Conservation (phyloP, 1,140 invertebrate genomes). For the Drosophila lacteicornis region DNA sequence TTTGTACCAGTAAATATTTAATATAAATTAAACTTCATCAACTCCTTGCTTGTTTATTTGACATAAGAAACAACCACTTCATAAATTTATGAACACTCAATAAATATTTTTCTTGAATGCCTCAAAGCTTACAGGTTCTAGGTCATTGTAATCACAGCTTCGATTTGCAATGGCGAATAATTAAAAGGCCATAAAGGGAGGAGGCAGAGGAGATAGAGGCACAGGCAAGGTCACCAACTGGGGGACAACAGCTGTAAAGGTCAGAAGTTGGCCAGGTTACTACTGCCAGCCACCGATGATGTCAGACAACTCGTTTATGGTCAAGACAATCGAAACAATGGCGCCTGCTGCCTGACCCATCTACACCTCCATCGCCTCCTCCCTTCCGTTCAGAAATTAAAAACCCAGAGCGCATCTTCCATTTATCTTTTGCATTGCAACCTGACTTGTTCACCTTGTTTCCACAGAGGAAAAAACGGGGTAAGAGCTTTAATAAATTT, state of each 20-base stretch:
- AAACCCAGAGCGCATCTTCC: slow-evolving; percentile 61
- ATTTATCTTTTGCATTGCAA: slow-evolving; percentile 75
- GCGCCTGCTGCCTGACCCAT: slow-evolving; percentile 39
- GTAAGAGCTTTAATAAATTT: background rate
- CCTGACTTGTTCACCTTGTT: slow-evolving; percentile 63
- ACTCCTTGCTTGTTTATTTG: background rate
- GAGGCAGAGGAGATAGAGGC: background rate
- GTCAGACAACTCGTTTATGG: slow-evolving; percentile 59
- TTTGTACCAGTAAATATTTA: background rate
- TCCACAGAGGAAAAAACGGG: background rate
- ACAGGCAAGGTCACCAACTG: slow-evolving; percentile 48
- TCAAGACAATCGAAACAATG: slow-evolving; percentile 67
- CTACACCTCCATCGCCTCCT: background rate
- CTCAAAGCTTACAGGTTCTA: slow-evolving; percentile 9
- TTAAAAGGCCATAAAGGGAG: slow-evolving; percentile 65
- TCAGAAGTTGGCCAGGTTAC: slow-evolving; percentile 63
- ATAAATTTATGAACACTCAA: background rate
- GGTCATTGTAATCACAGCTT: slow-evolving; percentile 37
- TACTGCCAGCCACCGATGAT: slow-evolving; percentile 46
- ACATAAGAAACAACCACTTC: too few relatives aligned
- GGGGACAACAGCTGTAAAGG: slow-evolving; percentile 55
- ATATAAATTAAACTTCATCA: background rate
- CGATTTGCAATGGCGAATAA: slow-evolving; percentile 41
- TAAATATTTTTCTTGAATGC: slow-evolving; percentile 16
- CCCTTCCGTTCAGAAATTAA: slow-evolving; percentile 16